phyloP scores from a whole-genome alignment of 2,113 vertebrate genomes.

The Acrocephalus kingi region DNA sequence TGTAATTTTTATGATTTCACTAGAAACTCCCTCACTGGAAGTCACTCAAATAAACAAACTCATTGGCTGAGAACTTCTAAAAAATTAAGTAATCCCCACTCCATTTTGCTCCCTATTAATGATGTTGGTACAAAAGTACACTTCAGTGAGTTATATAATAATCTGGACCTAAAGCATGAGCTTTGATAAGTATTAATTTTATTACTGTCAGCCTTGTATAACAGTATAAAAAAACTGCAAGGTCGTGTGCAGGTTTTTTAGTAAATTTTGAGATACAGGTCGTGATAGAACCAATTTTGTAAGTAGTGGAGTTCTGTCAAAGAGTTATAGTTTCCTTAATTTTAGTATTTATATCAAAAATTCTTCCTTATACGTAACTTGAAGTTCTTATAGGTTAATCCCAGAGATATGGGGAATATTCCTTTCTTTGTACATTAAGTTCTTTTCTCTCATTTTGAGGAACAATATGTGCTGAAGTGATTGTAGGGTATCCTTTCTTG shows the following conservation, averaged over 20 bases:
- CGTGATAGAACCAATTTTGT: background rate
- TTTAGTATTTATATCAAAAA: background rate
- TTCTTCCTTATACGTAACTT: background rate
- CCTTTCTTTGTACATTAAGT: background rate
- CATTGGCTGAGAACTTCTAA: background rate
- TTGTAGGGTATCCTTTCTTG: background rate
- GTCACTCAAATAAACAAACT: too few species aligned
- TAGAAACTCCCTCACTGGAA: background rate
- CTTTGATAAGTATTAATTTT: background rate
- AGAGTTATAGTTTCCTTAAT: background rate
- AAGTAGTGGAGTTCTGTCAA: background rate
- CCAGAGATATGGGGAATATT: background rate
- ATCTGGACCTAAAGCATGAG: background rate
- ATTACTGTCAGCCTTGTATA: background rate
- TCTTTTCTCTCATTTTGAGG: background rate
- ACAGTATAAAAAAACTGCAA: background rate
- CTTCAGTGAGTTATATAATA: background rate
- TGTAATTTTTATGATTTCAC: background rate
- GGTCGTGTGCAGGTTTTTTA: background rate
- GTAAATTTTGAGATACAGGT: background rate
- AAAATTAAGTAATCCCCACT: background rate
- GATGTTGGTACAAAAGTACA: rapidly evolving
- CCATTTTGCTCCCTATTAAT: background rate
- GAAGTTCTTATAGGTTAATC: background rate
- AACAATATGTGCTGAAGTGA: background rate